These are phyloP conservation scores for Xiphophorus couchianus DNA, from an alignment of 2,113 vertebrate genomes.

Conservation along the genomic window DNA sequence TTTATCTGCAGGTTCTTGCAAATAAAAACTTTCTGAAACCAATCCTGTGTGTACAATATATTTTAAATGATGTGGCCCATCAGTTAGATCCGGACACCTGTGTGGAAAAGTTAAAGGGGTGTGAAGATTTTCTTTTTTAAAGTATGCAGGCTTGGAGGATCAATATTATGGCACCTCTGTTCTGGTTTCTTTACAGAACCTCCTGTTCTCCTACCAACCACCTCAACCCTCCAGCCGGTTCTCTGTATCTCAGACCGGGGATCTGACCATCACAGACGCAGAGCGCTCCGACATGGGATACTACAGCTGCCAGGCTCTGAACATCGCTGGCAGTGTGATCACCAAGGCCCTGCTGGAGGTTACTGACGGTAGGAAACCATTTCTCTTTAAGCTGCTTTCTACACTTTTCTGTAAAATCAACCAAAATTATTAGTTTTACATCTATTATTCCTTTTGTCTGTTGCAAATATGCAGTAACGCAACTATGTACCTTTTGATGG, in stretches of 20 bases:
- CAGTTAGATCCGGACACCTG: no score
- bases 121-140: background rate
- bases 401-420: background rate
- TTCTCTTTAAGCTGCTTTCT: background rate
- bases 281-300: slow-evolving; percentile 93
- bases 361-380: slow-evolving; percentile 89
- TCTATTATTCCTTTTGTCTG: background rate
- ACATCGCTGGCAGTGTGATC: slow-evolving; percentile 98
- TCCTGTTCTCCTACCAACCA: slow-evolving; percentile 96
- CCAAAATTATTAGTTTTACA: background rate
- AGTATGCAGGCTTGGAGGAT: background rate
- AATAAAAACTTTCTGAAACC: no score
- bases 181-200: slow-evolving; percentile 82
- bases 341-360: slow-evolving; percentile 98
- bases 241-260: slow-evolving; percentile 96
- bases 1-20: no score
- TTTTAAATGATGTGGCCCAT: no score
- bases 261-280: slow-evolving; percentile 94
- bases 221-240: slow-evolving; percentile 94
- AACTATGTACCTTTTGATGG: no score
- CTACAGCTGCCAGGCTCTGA: slow-evolving; percentile 98
- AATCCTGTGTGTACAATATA: no score
- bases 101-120: background rate
- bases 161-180: background rate
- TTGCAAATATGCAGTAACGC: background rate